phyloP scores from a whole-genome alignment of 2,113 vertebrate species.

The Macrotis lagotis region DNA sequence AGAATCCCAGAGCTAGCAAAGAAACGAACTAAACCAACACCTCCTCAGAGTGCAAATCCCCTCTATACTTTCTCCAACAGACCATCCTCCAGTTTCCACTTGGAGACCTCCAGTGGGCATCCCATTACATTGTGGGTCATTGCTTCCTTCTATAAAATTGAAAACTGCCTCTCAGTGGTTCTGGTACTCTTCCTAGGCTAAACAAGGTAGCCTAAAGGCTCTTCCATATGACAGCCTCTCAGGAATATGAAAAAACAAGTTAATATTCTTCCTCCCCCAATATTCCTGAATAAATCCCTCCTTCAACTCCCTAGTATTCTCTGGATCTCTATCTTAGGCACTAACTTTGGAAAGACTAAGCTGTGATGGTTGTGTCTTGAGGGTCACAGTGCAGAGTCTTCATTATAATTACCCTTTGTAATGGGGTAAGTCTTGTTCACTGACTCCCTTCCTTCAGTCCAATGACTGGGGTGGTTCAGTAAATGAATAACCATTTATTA shows the following conservation, averaged over 20 bases:
- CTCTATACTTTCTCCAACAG: neutral
- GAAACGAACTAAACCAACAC: neutral
- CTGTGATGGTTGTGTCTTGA: neutral
- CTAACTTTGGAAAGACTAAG: no score
- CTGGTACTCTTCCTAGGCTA: neutral
- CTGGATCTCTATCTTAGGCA: no score
- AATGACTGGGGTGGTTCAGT: no score
- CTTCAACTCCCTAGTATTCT: neutral
- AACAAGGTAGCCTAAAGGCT: neutral
- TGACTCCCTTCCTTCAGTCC: neutral
- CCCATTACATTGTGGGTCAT: neutral
- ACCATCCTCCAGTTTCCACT: neutral
- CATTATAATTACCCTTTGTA: neutral
- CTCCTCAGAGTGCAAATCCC: neutral
- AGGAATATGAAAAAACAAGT: neutral
- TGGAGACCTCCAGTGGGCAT: neutral
- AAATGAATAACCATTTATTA: no score
- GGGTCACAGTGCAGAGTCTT: neutral
- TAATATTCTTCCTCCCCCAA: neutral
- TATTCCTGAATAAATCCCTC: neutral
- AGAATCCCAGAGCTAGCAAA: neutral
- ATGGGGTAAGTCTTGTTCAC: neutral
- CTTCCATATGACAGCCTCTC: neutral
- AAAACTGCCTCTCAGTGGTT: neutral
- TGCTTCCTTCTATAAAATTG: neutral